These are phyloP conservation scores for Drosophila funebris DNA, from an alignment of 1,140 invertebrate genomes.

Conservation along the genomic window DNA sequence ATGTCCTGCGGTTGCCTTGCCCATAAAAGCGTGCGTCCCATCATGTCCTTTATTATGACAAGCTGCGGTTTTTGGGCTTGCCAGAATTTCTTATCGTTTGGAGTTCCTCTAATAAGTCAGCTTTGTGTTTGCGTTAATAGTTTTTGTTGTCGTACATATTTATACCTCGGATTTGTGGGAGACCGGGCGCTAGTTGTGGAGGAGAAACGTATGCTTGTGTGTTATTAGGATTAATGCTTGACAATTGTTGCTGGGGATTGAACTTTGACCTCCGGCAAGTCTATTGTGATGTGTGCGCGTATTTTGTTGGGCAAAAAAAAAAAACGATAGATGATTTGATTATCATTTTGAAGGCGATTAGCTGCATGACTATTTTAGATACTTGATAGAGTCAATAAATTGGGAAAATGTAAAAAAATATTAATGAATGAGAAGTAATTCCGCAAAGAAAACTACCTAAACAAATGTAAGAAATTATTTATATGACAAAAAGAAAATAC, in stretches of 20 bases:
- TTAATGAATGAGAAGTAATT: too few relatives aligned
- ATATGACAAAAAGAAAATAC: too few relatives aligned
- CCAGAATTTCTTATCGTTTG: slow-evolving; percentile 41
- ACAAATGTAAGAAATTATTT: too few relatives aligned
- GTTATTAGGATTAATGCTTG: slow-evolving; percentile 67
- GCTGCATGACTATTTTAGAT: neutral
- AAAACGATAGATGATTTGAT: slow-evolving; percentile 12
- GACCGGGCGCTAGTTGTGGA: neutral
- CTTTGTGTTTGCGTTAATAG: slow-evolving; percentile 72
- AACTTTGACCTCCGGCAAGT: slow-evolving; percentile 10
- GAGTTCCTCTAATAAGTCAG: slow-evolving; percentile 47
- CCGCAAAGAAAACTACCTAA: too few relatives aligned
- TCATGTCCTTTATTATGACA: slow-evolving; percentile 74
- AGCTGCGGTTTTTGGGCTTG: slow-evolving; percentile 60
- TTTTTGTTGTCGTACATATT: slow-evolving; percentile 70
- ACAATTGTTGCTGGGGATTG: slow-evolving; percentile 61
- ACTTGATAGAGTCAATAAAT: neutral
- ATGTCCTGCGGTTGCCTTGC: slow-evolving; percentile 60
- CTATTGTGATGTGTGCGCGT: neutral
- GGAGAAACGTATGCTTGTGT: slow-evolving; percentile 16
- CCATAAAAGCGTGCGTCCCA: slow-evolving; percentile 59
- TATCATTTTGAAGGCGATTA: slow-evolving; percentile 10
- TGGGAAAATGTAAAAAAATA: neutral
- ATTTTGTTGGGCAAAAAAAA: neutral
- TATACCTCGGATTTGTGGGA: slow-evolving; percentile 41